These are phyloP conservation scores for Dascyllus trimaculatus DNA, from an alignment of 2,113 vertebrate genomes.

Conservation along the genomic window DNA sequence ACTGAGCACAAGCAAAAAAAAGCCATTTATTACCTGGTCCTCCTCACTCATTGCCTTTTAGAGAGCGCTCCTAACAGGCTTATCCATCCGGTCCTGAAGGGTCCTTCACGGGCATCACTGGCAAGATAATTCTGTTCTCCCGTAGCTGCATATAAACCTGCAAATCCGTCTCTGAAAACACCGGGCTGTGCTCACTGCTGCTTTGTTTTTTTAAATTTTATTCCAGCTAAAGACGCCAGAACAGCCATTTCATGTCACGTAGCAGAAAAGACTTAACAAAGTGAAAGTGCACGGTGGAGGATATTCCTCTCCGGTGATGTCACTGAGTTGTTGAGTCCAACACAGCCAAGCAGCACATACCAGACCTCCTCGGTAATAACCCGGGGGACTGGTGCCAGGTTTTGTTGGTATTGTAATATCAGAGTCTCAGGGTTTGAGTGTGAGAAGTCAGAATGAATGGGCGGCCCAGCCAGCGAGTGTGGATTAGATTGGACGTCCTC, in stretches of 20 bases:
- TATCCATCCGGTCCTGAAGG: conserved; percentile 74
- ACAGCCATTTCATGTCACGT: conserved; percentile 22
- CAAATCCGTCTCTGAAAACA: conserved; percentile 24
- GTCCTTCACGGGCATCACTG: conserved; percentile 61
- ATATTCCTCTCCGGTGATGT: conserved; percentile 62
- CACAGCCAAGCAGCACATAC: conserved; percentile 63
- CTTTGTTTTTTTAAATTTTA: background rate
- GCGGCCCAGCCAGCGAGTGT: background rate
- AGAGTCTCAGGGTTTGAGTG: conserved; percentile 38
- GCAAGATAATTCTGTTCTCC: conserved; percentile 65
- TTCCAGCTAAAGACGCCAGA: conserved; percentile 2
- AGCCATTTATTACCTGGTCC: conserved; percentile 75
- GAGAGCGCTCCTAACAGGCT: conserved; percentile 76
- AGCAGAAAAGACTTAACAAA: background rate
- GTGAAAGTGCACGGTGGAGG: conserved; percentile 20
- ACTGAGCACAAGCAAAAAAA: conserved; percentile 60
- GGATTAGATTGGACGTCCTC: background rate
- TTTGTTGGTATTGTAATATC: conserved; percentile 50
- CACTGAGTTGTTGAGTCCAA: conserved; percentile 42
- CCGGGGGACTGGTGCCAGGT: conserved; percentile 61
- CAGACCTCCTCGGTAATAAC: conserved; percentile 73
- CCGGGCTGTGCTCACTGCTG: conserved; percentile 7
- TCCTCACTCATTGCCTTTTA: conserved; percentile 74
- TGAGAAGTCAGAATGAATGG: conserved; percentile 6
- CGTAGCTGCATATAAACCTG: conserved; percentile 40